Evolutionary conservation across 2,113 vertebrate genomes (phyloP).

Genomic region (Passer montanus): DNA sequence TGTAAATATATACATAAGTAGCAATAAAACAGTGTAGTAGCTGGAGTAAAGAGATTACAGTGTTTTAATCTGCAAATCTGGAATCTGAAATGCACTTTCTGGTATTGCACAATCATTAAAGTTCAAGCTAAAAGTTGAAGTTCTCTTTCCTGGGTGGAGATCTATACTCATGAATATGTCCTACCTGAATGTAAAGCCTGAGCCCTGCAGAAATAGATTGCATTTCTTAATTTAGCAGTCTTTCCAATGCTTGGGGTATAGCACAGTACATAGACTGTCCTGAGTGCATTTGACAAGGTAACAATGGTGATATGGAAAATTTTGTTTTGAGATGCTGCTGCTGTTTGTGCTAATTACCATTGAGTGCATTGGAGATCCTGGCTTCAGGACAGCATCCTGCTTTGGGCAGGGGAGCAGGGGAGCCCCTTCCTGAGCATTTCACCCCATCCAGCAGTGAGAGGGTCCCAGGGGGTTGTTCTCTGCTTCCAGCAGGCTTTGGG

Average conservation of each 20-base stretch:
- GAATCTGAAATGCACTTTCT: not conserved
- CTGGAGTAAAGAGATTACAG: not conserved
- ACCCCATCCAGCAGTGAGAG: accelerated
- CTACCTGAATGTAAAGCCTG: not conserved
- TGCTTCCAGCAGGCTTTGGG: not conserved
- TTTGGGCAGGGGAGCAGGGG: not conserved
- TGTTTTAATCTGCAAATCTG: not conserved
- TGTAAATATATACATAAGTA: not conserved
- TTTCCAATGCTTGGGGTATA: not conserved
- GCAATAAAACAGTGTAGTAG: not conserved
- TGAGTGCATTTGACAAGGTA: not conserved
- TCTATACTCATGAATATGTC: not conserved
- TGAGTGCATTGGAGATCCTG: not conserved
- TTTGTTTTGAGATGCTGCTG: not conserved
- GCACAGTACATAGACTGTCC: not conserved
- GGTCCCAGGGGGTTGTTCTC: accelerated
- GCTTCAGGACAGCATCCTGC: not conserved
- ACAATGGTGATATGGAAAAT: not conserved
- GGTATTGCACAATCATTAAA: not conserved
- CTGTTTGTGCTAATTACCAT: not conserved
- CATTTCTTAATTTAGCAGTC: not conserved
- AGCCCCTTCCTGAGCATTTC: accelerated
- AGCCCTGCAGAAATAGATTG: not conserved
- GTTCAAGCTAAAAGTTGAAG: not conserved
- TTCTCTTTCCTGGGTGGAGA: not conserved